phyloP scores from a whole-genome alignment of 2,113 vertebrate species.

The Chloropsis cyanopogon region DNA sequence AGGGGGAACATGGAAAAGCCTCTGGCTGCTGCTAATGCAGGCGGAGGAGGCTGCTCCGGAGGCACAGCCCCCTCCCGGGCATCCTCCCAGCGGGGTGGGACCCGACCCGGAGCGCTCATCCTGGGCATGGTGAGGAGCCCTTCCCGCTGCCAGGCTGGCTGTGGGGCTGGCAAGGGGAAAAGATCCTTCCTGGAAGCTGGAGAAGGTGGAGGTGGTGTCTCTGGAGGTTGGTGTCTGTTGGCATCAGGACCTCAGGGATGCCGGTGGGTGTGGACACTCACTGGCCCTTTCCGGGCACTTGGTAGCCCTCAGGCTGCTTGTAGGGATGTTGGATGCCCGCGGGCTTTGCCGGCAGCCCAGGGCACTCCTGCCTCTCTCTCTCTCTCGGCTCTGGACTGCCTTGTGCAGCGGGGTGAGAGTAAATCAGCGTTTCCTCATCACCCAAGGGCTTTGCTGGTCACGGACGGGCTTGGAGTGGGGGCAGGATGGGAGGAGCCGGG shows the following conservation, averaged over 20 bases:
- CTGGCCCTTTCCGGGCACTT: neutral
- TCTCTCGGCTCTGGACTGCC: neutral
- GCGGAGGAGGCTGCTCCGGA: neutral
- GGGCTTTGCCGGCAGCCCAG: neutral
- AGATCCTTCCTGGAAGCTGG: neutral
- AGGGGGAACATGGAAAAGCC: conserved; percentile 6
- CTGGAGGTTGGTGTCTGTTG: neutral
- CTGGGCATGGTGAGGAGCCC: neutral
- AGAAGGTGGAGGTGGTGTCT: neutral
- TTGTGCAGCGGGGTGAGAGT: neutral
- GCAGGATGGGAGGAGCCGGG: conserved; percentile 12
- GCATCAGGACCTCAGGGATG: neutral
- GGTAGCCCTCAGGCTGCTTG: neutral
- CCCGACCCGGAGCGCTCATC: neutral
- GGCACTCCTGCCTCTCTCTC: neutral
- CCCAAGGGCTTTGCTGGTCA: conserved; percentile 2
- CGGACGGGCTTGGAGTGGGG: neutral
- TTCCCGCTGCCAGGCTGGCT: neutral
- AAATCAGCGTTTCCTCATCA: neutral
- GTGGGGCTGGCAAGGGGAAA: neutral
- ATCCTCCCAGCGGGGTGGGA: neutral
- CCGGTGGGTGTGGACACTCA: neutral
- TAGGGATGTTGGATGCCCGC: neutral
- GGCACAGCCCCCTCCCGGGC: neutral
- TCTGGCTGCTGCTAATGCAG: neutral